Evolutionary conservation across 2,797 vertebrate genomes (phyloP).

Genomic region (Notolepis coatsorum): DNA sequence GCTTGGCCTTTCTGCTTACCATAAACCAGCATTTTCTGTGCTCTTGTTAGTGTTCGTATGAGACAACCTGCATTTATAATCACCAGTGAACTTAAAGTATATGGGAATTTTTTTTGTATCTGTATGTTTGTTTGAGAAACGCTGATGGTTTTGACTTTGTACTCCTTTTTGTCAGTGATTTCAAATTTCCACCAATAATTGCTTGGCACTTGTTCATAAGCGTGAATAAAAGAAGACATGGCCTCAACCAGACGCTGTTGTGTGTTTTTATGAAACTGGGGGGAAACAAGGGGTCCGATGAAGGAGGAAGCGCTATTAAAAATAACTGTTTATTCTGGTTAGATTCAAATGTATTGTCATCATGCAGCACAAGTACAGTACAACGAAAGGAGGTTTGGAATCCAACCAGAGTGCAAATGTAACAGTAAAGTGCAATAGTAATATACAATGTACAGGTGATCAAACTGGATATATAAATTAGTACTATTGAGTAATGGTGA

Average conservation of each 20-base stretch:
- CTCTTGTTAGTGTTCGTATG: slow-evolving; percentile 24
- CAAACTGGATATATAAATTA: too few relatives aligned
- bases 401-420: too few relatives aligned
- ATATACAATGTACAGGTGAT: too few relatives aligned
- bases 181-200: slow-evolving; percentile 37
- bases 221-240: slow-evolving; percentile 59
- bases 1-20: slow-evolving; percentile 31
- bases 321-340: too few relatives aligned
- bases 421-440: too few relatives aligned
- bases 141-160: neutral
- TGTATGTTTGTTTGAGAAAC: slow-evolving; percentile 15
- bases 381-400: too few relatives aligned
- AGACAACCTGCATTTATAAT: slow-evolving; percentile 38
- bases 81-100: slow-evolving; percentile 11
- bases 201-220: slow-evolving; percentile 52
- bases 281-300: too few relatives aligned
- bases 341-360: too few relatives aligned
- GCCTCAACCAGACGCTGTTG: slow-evolving; percentile 4
- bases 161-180: neutral
- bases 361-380: too few relatives aligned
- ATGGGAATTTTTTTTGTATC: slow-evolving; percentile 33
- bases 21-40: slow-evolving; percentile 39
- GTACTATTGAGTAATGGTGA: too few relatives aligned
- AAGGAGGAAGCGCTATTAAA: too few relatives aligned
- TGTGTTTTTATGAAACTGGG: neutral